A percentile compares a stretch with the other conserved stretches of the same genome.
Conservation (phyloP, 2,797 vertebrate species). For the Gallinago solitaria region DNA sequence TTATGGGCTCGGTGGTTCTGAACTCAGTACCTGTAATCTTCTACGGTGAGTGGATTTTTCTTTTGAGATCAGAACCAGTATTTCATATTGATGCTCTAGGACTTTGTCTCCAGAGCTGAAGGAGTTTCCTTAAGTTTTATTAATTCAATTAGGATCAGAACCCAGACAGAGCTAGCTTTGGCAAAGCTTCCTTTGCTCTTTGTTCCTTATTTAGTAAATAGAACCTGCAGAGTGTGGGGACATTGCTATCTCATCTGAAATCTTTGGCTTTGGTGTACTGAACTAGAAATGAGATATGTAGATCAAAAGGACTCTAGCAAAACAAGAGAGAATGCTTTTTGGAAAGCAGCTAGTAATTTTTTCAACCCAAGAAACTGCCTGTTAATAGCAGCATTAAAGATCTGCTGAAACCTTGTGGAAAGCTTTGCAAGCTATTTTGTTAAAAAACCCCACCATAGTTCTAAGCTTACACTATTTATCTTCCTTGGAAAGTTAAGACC, state of each 20-base stretch:
- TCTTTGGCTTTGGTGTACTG: slow-evolving; percentile 33
- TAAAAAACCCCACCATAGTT: not conserved
- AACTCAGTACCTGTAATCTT: not conserved
- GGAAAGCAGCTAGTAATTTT: not conserved
- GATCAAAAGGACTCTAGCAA: not conserved
- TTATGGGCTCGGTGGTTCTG: not conserved
- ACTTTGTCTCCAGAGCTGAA: not conserved
- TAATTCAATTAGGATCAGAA: not conserved
- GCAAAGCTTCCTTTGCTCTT: not conserved
- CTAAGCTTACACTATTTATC: not conserved
- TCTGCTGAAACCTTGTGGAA: not conserved
- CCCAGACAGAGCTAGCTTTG: not conserved
- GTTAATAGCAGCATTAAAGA: not conserved
- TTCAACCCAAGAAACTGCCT: not conserved
- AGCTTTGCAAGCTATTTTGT: not conserved
- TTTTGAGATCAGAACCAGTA: not conserved
- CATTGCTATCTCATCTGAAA: slow-evolving; percentile 18
- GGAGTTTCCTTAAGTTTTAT: not conserved
- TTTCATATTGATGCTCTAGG: not conserved
- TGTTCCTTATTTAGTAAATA: slow-evolving; percentile 61
- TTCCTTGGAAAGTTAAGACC: not conserved
- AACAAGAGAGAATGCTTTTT: not conserved
- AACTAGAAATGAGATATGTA: not conserved
- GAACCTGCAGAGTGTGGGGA: not conserved
- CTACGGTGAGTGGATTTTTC: not conserved